Percentiles rank a stretch among this genome's conserved stretches.
Conservation (phyloP, 2,113 vertebrate species). For the Tychaedon coryphoeus region DNA sequence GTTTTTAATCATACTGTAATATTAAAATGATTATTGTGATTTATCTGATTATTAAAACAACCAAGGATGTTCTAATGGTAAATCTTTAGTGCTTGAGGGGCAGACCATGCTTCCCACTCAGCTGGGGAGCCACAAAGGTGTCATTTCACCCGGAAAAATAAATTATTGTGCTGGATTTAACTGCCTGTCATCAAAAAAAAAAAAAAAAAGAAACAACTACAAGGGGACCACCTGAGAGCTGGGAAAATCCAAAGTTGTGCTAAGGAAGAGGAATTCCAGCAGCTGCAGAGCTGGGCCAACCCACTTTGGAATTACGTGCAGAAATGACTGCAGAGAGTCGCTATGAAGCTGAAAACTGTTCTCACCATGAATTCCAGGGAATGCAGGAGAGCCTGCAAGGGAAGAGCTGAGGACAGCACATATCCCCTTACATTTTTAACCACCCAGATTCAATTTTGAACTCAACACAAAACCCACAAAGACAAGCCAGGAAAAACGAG, state of each 20-base stretch:
- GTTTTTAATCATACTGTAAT: rapidly evolving
- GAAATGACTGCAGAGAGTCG: background rate
- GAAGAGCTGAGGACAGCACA: background rate
- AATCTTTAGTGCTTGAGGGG: background rate
- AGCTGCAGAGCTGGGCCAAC: background rate
- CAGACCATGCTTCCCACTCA: background rate
- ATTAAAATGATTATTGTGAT: background rate
- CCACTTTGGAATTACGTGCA: background rate
- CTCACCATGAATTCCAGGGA: background rate
- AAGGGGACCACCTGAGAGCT: background rate
- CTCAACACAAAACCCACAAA: background rate
- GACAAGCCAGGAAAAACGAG: background rate
- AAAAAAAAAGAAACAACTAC: background rate
- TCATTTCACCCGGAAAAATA: background rate
- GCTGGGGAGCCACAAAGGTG: background rate
- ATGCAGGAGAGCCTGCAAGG: background rate
- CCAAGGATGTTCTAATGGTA: background rate
- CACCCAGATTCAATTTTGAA: background rate
- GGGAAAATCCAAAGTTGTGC: background rate
- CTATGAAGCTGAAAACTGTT: background rate
- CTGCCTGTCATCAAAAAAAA: background rate
- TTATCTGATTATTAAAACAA: background rate
- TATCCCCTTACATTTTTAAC: background rate
- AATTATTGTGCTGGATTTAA: background rate
- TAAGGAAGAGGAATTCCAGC: background rate